Base-by-base conservation (phyloP, 23 tunicate species). In the Halocynthia aurantium region DNA sequence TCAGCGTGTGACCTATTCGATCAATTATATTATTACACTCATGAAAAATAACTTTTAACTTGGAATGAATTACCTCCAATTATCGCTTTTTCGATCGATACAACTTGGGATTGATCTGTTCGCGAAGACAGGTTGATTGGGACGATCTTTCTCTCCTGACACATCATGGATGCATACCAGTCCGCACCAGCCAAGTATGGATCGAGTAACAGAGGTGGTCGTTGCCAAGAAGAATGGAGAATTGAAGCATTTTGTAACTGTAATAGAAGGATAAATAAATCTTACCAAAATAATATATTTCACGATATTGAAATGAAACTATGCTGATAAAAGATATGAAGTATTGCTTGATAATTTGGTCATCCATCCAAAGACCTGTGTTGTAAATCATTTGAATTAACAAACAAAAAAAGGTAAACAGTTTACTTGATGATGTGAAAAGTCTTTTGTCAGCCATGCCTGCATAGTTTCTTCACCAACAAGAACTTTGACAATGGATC, bases 181-280 rank as follows among this genome's bases (percentile, higher is more conserved):
- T 90, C 97, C 52, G 64, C 87, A 8, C 97, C 97, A 12, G 87
- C 80, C 63, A 84, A 63, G 64, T 90, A 85, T 12, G 90, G 90
- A 77, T 90, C 97, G 31, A 90, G 78, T 6, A 90, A 81, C 10
- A 90, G 84, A 71, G 90, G 90, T 8, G 97, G 97, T 0, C 97
- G 81, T 85, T 90, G 97, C 97, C 97, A 90, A 54, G 97, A 84
- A 70, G 90, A 82, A 61, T 76, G 66, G 81, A 90, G 69, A 17
- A 90, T 83, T 19, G 97, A 90, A 8, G 90, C 97, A 70, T 90
- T 90, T 81, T 90, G 89, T 17, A 90, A 61, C 97, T 90, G 84
- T 49, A 68, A 62, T 22, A 60, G 6, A 12, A 10, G n/a, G 2
- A 15, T 44, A 51, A 44, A 11, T 12, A 51, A 72, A 50, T 44